Evolutionary conservation across 2,797 vertebrate species (phyloP).

Genomic region (Sitta carolinensis): DNA sequence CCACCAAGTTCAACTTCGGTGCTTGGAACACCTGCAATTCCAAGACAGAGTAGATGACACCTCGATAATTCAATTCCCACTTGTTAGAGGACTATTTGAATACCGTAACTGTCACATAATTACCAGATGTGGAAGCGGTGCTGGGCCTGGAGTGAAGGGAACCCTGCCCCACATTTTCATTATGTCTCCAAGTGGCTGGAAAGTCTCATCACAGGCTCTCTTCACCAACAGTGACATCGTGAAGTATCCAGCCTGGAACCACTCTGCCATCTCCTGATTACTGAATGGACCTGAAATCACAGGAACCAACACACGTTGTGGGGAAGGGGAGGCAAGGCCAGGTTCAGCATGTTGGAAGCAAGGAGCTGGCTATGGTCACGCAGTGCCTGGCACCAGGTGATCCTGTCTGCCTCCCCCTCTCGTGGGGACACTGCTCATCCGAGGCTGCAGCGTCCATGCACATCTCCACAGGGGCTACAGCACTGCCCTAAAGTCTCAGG

Average conservation of each 20-base stretch:
- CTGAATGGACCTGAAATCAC: constrained; percentile 89
- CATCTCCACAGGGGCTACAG: neutral
- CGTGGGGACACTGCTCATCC: neutral
- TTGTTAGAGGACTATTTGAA: neutral
- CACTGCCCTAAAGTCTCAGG: too few species aligned
- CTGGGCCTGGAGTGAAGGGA: constrained; percentile 89
- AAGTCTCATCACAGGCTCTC: constrained; percentile 96
- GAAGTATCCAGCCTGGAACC: constrained; percentile 99
- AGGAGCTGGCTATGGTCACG: neutral
- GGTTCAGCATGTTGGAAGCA: neutral
- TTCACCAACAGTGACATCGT: constrained; percentile 96
- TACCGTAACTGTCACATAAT: constrained; percentile 2
- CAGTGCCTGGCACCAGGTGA: accelerated
- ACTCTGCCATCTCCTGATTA: constrained; percentile 98
- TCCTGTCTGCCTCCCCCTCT: neutral
- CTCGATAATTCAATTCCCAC: neutral
- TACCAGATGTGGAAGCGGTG: constrained; percentile 91
- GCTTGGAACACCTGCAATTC: neutral
- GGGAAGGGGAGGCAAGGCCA: neutral
- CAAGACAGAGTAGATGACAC: neutral
- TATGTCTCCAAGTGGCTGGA: constrained; percentile 94
- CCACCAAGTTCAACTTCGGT: neutral
- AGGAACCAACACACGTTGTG: constrained; percentile 8
- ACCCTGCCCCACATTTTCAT: constrained; percentile 99
- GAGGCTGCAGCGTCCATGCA: neutral